These are phyloP conservation scores for Falco naumanni DNA, from an alignment of 2,797 vertebrate genomes.

Conservation along the genomic window DNA sequence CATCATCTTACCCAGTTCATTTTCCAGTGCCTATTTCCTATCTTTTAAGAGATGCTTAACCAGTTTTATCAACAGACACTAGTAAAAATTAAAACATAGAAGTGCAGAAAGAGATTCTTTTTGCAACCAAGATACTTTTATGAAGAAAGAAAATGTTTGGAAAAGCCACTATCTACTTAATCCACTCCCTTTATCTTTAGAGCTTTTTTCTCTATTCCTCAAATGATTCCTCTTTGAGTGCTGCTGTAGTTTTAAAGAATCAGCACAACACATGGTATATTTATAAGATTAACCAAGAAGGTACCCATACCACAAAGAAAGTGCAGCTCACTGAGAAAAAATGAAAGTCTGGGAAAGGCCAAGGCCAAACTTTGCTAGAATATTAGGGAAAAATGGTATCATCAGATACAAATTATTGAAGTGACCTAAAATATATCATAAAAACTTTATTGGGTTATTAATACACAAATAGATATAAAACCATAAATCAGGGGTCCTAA, in stretches of 20 bases:
- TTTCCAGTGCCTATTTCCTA: not conserved
- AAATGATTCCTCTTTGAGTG: not conserved
- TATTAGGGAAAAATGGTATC: not conserved
- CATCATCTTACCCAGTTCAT: not conserved
- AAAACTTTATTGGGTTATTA: not conserved
- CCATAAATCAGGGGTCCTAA: too few relatives aligned
- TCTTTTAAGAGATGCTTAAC: not conserved
- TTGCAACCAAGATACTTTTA: not conserved
- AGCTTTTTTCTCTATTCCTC: not conserved
- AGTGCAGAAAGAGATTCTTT: not conserved
- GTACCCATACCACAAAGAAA: not conserved
- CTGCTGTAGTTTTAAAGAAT: not conserved
- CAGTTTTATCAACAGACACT: not conserved
- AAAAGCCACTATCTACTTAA: not conserved
- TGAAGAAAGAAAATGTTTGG: not conserved
- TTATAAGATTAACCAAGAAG: not conserved
- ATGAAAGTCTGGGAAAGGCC: not conserved
- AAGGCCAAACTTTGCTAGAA: not conserved
- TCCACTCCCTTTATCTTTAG: not conserved
- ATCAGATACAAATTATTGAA: not conserved
- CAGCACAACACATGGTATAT: not conserved
- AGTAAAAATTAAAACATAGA: not conserved
- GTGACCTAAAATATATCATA: not conserved
- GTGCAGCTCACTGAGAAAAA: not conserved
- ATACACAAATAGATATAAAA: not conserved